Base-by-base conservation (phyloP, 2,888 invertebrate genomes). In the Mesorhabditis sp. region DNA sequence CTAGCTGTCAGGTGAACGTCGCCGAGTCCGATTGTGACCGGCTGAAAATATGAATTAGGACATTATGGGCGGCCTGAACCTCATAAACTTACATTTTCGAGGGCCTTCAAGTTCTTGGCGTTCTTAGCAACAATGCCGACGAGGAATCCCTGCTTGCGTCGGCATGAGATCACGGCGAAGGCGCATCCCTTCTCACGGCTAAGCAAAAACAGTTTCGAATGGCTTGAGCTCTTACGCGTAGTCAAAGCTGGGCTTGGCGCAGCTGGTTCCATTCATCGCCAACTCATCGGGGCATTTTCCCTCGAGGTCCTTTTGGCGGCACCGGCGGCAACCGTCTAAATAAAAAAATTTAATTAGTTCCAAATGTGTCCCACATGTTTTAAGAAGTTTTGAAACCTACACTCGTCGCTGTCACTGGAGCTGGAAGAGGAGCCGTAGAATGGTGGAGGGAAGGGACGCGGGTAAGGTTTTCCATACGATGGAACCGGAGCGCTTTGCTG, bases 311-410 rank as follows among this genome's bases (percentile, higher is more conserved):
- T 10, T 13, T 10, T 50, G 58, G 10, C n/a, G 7, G 58, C 58
- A 50, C n/a, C 58, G 58, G n/a, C 58, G 58, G 58, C 58, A 50
- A 13, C n/a, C n/a, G 58, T 50, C 58, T 50, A n/a, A 50, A 50
- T 13, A 50, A 28, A n/a, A n/a, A n/a, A 13, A 50, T 10, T 50
- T 50, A 50, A 50, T 50, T 28, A 28, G 28, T 28, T 28, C 28
- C 28, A 28, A 28, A 28, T 28, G 28, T 28, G 28, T 28, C 28
- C 28, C 28, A 28, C 28, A 28, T 28, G 28, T 28, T 28, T 28
- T 28, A 28, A 28, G 28, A 28, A 28, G 28, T 28, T 28, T 28
- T 28, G 28, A 28, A 28, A 50, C 58, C 10, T 50, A 50, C 58
- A 50, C 58, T 50, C 58, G n/a, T 50, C 10, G 58, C 58, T 50